Evolutionary conservation across 2,113 vertebrate species (phyloP).

Genomic region (Gobio gobio): DNA sequence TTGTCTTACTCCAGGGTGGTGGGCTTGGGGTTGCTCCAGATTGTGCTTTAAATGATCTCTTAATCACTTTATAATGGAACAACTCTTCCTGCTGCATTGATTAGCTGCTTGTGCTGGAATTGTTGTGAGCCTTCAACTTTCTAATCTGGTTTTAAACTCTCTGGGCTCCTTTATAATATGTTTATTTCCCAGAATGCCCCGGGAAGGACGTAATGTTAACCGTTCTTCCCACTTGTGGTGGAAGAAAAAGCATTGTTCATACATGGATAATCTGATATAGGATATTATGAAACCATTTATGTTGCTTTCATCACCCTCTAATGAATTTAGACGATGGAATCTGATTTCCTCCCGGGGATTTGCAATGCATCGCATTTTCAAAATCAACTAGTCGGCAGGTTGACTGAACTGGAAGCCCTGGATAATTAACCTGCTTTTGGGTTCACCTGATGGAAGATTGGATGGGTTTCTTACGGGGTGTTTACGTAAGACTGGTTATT

Average conservation of each 20-base stretch:
- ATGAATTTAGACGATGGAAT: slow-evolving; percentile 24
- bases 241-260: slow-evolving; percentile 27
- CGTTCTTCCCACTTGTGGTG: background rate
- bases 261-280: slow-evolving; percentile 28
- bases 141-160: slow-evolving; percentile 34
- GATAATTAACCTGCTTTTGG: slow-evolving; percentile 3
- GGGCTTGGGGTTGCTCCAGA: slow-evolving; percentile 55
- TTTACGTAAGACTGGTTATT: slow-evolving; percentile 9
- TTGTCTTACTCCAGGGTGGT: slow-evolving; percentile 53
- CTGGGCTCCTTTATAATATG: slow-evolving; percentile 30
- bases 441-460: slow-evolving; percentile 5
- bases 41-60: slow-evolving; percentile 69
- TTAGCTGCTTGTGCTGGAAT: slow-evolving; percentile 62
- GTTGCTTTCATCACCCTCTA: slow-evolving; percentile 20
- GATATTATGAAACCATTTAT: slow-evolving; percentile 17
- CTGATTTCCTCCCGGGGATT: slow-evolving; percentile 27
- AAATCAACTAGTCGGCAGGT: slow-evolving; percentile 2
- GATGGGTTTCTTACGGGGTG: background rate
- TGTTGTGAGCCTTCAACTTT: slow-evolving; percentile 57
- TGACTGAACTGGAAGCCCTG: slow-evolving; percentile 18
- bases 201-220: background rate
- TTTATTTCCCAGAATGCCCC: slow-evolving; percentile 29
- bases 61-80: slow-evolving; percentile 74
- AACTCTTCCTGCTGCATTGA: slow-evolving; percentile 66
- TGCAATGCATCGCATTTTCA: slow-evolving; percentile 17